Base-by-base conservation (phyloP, 2,797 vertebrate genomes). In the Picus viridis region DNA sequence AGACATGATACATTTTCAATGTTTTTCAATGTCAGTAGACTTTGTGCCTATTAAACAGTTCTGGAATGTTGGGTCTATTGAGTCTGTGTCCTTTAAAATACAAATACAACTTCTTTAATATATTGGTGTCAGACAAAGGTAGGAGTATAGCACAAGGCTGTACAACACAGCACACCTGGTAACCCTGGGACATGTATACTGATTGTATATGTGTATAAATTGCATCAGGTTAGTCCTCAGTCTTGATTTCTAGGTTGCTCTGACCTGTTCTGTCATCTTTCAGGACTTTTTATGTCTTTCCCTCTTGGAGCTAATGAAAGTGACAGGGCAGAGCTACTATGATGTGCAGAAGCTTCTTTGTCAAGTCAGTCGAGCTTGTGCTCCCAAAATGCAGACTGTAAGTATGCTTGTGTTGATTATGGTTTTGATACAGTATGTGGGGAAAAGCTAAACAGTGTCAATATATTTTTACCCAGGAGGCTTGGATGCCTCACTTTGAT, bases 241-340 rank as follows among this genome's bases (percentile, higher is more conserved):
- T 32, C 56, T 62, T 61, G 20, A 23, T 92, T 84, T 83, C 58
- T 82, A 23, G 27, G 20, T 90, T 63, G 61, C 19, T 95, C 64
- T 92, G 29, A 94, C 57, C 47, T 73, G 15, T 64, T 83, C 11
- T 19, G 1, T 86, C 16, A 26, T 92, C n/a, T 96, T 95, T 78
- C 95, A 98, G 98, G 98, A 98, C 53, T 97, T 98, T 49, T 95
- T 98, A 71, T 96, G 97, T 83, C 97, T 98, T 85, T 98, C 98
- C 2, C 49, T 98, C 10, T 64, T 98, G 97, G 98, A 98, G 61
- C 96, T 98, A 30, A 98, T 98, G 98, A 98, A 98, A 45, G 73
- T 98, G 81, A 98, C 98, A 0, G 98, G 98, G 43, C 97, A 97
- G 92, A 98, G 93, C 95, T 97, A 98, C 75, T 71, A 68, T 41